Base-by-base conservation (phyloP, 2,888 invertebrate genomes). In the Trissoscelio sp. region DNA sequence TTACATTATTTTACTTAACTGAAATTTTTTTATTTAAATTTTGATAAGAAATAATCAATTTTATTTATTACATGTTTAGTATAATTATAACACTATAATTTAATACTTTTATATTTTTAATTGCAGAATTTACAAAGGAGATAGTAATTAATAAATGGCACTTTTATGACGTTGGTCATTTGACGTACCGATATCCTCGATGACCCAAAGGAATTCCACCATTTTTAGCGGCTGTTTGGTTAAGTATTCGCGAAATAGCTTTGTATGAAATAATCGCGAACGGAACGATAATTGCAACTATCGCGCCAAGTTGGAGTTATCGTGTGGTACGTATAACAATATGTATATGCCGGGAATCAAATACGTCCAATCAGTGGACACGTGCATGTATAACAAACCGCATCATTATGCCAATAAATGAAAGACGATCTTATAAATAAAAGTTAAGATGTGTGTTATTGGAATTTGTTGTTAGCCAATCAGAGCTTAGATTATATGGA, bases 381-480 rank as follows among this genome's bases (percentile, higher is more conserved):
- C 79, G 74, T 79, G 79, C 67, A 60, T 69, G 69, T 79, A 79
- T 79, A 69, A 74, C 37, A 55, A 73, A 74, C 18, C 46, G 22
- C 42, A 62, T 62, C 62, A 79, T 79, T 74, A 69, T 74, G 74
- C 79, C 79, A 79, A 79, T 79, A 74, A 79, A 55, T 79, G 48
- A 67, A 12, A 69, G 58, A 66, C 16, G 53, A 74, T 79, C 74
- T 73, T 79, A 79, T 79, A 79, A 73, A 79, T 79, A 79, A 79
- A 67, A 60, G 20, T 55, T 4, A 6, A 28, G 66, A 20, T 44
- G 62, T 51, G 14, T 62, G 44, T 44, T 69, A 69, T 70, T 70
- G 55, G 62, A 62, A 70, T 70, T 64, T 39, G 28, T 6, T 12
- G 24, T 70, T 78, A 24, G 39, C 57, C 48, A 78, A 75, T 75